These are phyloP conservation scores for Tetanocera ferruginea DNA, from an alignment of 2,888 invertebrate genomes.

Conservation along the genomic window DNA sequence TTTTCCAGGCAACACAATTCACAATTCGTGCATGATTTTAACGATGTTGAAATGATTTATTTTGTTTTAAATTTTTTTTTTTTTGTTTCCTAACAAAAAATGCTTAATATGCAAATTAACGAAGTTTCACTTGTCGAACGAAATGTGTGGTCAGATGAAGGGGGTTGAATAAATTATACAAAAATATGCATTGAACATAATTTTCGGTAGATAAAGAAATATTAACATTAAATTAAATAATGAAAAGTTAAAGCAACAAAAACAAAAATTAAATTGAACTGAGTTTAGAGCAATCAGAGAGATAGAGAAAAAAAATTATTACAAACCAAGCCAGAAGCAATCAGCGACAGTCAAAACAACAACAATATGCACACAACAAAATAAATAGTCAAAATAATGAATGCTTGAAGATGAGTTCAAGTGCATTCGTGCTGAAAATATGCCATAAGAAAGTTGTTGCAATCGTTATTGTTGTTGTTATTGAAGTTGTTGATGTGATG, in stretches of 20 bases:
- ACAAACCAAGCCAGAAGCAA: background rate
- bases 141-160: background rate
- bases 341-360: background rate
- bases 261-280: background rate
- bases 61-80: background rate
- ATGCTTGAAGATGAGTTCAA: slow-evolving; percentile 18
- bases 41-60: no score
- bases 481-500: slow-evolving; percentile 8
- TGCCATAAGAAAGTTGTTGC: slow-evolving; percentile 11
- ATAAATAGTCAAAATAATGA: slow-evolving; percentile 11
- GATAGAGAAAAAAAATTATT: background rate
- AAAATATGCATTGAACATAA: background rate
- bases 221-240: background rate
- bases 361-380: slow-evolving; percentile 5
- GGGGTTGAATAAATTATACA: background rate
- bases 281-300: no score
- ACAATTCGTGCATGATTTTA: background rate
- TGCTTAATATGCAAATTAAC: background rate
- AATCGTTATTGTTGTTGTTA: background rate
- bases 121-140: background rate
- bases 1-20: background rate
- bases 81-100: background rate
- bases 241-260: background rate
- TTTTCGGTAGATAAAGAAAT: background rate
- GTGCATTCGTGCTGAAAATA: slow-evolving; percentile 32